Evolutionary conservation across 2,888 invertebrate genomes (phyloP), one percentile per base, ranked within the genome.

Genomic region (Eupsilia transversa): DNA sequence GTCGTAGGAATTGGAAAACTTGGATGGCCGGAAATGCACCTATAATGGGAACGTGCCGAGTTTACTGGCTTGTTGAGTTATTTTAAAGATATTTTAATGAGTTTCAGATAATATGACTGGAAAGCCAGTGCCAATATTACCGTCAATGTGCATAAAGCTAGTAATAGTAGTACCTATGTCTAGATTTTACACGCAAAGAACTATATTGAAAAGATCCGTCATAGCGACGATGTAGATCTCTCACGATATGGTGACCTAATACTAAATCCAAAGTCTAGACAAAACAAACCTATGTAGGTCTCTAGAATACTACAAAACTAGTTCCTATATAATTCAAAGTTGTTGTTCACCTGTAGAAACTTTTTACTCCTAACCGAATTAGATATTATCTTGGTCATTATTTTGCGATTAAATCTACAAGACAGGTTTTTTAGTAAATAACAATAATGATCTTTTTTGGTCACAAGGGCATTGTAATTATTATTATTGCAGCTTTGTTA

Each of bases 341-440:
- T 66, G 38, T 70, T 54, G n/a, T 78, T 59, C 61, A 63, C 52
- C 10, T 27, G 56, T 56, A 20, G 3, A 41, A 43, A 59, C n/a
- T 41, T 33, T 60, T 43, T 41, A 60, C 57, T 57, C 20, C 17
- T 71, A 60, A 57, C 70, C 69, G 52, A 63, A 35, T 41, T 71
- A 67, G 70, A 84, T 68, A 56, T 5, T 80, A 84, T 84, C 70
- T 38, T 9, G 5, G 33, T 12, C 79, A 2, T 73, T 57, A 41
- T 52, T 60, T 35, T 35, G 20, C 33, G 54, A 67, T 68, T 33
- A 46, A n/a, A 77, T 68, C 57, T 46, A 12, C 46, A 33, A 33
- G 9, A 38, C 10, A 33, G 43, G n/a, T n/a, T n/a, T 60, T 54
- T 33, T 57, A 52, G 10, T 43, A 38, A 77, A 82, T 43, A 43